phyloP scores from a whole-genome alignment of 2,797 vertebrate genomes.

The Chromobotia macracanthus region DNA sequence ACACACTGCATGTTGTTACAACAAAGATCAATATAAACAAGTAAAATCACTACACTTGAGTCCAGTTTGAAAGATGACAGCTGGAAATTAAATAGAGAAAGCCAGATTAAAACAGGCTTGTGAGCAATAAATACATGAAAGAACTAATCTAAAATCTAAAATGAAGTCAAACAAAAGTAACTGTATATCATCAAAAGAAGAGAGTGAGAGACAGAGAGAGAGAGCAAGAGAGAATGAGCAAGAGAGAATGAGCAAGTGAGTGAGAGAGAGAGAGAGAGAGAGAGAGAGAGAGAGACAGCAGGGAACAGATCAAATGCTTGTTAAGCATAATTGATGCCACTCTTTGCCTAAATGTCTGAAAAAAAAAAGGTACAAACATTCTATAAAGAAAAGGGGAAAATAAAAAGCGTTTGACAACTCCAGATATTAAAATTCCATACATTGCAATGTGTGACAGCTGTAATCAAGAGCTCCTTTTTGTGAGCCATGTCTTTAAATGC shows the following conservation, averaged over 20 bases:
- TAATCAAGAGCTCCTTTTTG: not conserved
- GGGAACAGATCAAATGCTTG: conserved; percentile 28
- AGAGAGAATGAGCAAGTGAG: not conserved
- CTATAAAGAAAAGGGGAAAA: not conserved
- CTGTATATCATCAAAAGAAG: conserved; percentile 2
- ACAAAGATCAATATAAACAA: conserved; percentile 18
- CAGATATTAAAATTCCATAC: conserved; percentile 6
- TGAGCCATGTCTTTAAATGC: not conserved
- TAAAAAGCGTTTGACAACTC: conserved; percentile 1
- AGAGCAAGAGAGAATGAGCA: conserved; percentile 2
- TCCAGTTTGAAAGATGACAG: conserved; percentile 21
- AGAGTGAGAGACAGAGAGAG: conserved; percentile 12
- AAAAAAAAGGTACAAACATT: conserved; percentile 1
- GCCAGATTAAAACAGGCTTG: conserved; percentile 24
- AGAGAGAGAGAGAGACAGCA: not conserved
- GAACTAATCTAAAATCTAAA: not conserved
- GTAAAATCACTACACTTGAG: not conserved
- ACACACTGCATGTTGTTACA: not conserved
- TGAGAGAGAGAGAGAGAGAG: conserved; percentile 3
- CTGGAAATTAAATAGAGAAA: conserved; percentile 21
- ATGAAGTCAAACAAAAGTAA: conserved; percentile 9
- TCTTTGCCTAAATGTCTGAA: conserved; percentile 2
- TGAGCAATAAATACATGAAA: conserved; percentile 37
- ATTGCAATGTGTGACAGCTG: not conserved
- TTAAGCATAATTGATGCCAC: conserved; percentile 32